phyloP scores from a whole-genome alignment of 2,113 vertebrate genomes.

The Puntigrus tetrazona region DNA sequence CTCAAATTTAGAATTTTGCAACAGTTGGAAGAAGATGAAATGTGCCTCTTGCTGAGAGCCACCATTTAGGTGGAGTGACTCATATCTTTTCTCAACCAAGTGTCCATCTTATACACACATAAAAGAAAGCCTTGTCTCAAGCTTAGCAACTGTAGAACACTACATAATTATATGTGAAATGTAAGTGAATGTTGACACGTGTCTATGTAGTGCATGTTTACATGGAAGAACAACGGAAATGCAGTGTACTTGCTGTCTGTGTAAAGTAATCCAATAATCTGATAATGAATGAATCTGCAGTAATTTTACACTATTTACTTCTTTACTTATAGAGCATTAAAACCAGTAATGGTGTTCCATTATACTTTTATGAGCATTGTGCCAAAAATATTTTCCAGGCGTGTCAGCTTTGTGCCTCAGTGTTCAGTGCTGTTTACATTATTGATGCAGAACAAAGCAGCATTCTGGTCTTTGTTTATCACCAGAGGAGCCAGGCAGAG shows the following conservation, averaged over 20 bases:
- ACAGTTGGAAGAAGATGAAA: too few relatives aligned
- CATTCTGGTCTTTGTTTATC: neutral
- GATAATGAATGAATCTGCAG: neutral
- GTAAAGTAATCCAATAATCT: neutral
- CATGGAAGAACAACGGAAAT: neutral
- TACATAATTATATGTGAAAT: neutral
- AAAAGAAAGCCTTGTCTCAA: too few relatives aligned
- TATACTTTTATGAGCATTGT: neutral
- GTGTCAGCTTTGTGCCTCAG: neutral
- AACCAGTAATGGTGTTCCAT: neutral
- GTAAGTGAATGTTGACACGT: neutral
- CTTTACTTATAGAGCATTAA: neutral
- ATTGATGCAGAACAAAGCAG: neutral
- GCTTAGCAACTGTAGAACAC: neutral
- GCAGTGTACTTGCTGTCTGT: neutral
- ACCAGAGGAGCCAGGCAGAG: neutral
- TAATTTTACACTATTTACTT: neutral
- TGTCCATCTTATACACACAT: too few relatives aligned
- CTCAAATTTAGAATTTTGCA: too few relatives aligned
- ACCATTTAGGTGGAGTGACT: too few relatives aligned
- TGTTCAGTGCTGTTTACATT: conserved; percentile 3
- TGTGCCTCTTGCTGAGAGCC: too few relatives aligned
- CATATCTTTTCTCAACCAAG: too few relatives aligned
- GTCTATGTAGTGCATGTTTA: neutral
- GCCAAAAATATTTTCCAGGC: neutral